Evolutionary conservation across 2,888 invertebrate species (phyloP).

Genomic region (Oscheius sp.): DNA sequence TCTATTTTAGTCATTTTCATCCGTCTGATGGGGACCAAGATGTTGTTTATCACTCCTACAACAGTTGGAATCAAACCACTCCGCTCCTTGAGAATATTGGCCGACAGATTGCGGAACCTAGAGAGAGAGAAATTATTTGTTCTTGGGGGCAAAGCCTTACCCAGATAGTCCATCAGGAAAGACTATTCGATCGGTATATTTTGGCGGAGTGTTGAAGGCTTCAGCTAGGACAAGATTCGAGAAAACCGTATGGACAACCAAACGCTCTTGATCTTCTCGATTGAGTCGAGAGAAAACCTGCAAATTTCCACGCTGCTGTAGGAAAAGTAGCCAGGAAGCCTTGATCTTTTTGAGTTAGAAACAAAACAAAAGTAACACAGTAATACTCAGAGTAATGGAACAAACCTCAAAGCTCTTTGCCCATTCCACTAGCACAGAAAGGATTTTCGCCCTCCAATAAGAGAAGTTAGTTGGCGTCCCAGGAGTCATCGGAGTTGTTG

Average conservation of each 20-base stretch:
- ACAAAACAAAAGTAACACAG: too few species aligned
- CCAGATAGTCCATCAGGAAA: constrained; percentile 68
- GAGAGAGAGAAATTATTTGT: too few species aligned
- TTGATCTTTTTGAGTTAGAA: too few species aligned
- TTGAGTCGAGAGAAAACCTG: constrained; percentile 54
- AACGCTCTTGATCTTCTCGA: constrained; percentile 53
- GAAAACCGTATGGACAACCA: constrained; percentile 65
- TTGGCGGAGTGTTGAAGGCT: constrained; percentile 68
- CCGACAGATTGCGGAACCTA: constrained; percentile 65
- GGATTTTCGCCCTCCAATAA: constrained; percentile 68
- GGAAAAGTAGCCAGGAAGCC: too few species aligned
- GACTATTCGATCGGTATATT: constrained; percentile 66
- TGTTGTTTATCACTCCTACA: constrained; percentile 69
- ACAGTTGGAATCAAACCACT: constrained; percentile 66
- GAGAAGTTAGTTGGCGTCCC: constrained; percentile 60
- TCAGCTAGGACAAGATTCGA: constrained; percentile 68
- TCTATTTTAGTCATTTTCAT: constrained; percentile 67
- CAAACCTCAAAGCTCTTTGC: constrained; percentile 66
- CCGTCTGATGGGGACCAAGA: constrained; percentile 65
- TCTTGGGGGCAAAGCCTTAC: constrained; percentile 30
- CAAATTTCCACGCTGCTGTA: too few species aligned
- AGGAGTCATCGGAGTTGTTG: constrained; percentile 40
- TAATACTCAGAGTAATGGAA: background rate
- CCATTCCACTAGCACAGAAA: constrained; percentile 68
- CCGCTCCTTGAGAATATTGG: constrained; percentile 57